phyloP scores from a whole-genome alignment of 2,797 vertebrate genomes.

The Austrolebias charrua region DNA sequence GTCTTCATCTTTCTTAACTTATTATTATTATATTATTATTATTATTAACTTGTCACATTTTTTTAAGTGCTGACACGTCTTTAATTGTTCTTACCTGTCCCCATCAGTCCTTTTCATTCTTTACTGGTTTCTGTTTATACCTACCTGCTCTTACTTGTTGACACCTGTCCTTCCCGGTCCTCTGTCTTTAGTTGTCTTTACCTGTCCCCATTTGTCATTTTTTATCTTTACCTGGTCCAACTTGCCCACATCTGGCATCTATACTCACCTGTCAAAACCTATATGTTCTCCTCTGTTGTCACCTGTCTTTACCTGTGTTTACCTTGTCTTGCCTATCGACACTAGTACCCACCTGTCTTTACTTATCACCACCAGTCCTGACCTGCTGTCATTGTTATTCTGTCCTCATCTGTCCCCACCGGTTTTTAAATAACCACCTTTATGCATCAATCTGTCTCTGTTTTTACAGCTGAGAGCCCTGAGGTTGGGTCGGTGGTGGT shows the following conservation, averaged over 20 bases:
- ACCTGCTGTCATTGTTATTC: neutral
- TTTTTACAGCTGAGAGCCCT: slow-evolving; percentile 84
- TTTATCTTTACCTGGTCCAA: neutral
- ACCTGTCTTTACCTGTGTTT: neutral
- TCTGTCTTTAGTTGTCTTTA: neutral
- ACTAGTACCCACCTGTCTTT: neutral
- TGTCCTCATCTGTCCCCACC: neutral
- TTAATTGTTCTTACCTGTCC: neutral
- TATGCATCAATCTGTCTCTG: too few relatives aligned
- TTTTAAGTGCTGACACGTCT: neutral
- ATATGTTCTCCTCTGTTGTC: neutral
- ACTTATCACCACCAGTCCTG: neutral
- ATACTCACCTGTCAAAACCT: neutral
- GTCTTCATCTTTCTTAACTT: neutral
- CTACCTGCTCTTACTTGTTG: neutral
- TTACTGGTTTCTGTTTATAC: neutral
- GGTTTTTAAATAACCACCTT: too few relatives aligned
- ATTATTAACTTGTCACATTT: neutral
- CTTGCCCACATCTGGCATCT: neutral
- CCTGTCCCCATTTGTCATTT: neutral
- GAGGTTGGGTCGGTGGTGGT: slow-evolving; percentile 93
- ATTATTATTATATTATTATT: too few relatives aligned
- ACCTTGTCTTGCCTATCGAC: neutral
- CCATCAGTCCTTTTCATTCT: neutral
- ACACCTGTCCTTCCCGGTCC: neutral